phyloP scores from a whole-genome alignment of 2,113 vertebrate species.

The Nycticorax nycticorax region DNA sequence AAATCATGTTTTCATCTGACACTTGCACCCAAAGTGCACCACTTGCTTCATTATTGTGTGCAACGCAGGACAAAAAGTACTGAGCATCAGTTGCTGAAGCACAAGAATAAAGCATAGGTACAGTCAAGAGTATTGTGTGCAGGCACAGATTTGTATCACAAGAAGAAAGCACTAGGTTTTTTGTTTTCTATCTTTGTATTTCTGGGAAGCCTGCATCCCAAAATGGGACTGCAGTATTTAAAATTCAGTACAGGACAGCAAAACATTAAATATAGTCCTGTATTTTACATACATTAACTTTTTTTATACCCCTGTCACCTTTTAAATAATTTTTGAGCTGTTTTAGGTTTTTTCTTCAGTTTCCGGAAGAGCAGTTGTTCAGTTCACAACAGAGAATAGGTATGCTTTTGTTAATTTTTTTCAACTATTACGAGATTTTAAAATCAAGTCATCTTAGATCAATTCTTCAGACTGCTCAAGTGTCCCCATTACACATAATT shows the following conservation, averaged over 20 bases:
- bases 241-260: not conserved
- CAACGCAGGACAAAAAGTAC: not conserved
- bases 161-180: not conserved
- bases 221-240: not conserved
- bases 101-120: conserved; percentile 23
- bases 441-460: not conserved
- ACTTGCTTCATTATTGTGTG: not conserved
- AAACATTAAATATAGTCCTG: not conserved
- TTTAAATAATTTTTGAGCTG: not conserved
- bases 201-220: not conserved
- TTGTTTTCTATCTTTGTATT: not conserved
- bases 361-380: not conserved
- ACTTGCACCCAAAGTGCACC: not conserved
- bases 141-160: not conserved
- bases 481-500: not conserved
- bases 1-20: not conserved
- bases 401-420: not conserved
- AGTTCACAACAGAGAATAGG: not conserved
- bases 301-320: not conserved
- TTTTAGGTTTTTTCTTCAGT: not conserved
- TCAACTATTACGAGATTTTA: not conserved
- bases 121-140: not conserved
- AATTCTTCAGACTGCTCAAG: not conserved
- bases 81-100: not conserved
- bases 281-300: not conserved